Base-by-base conservation (phyloP, 2,888 invertebrate genomes). In the Timandra comae region DNA sequence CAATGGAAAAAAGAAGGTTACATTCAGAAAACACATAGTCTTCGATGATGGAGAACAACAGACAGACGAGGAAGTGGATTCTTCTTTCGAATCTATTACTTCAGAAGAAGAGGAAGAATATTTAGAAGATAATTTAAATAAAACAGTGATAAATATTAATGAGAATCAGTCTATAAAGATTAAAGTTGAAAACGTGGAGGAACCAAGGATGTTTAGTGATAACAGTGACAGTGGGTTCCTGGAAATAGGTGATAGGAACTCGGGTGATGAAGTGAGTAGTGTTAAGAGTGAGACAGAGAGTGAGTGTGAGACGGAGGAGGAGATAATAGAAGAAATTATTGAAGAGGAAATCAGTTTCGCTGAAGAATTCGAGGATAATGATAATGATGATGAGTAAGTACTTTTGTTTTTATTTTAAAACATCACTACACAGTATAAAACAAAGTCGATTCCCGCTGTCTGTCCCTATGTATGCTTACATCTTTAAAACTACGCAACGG, bases 31-130 rank as follows among this genome's bases (percentile, higher is more conserved):
- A 37, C 82, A 82, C 30, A 82, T 86, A n/a, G 55, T 85, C 30
- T 86, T 86, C 46, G 86, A 86, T 39, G 86, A 86, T 46, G 86
- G 86, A 3, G 86, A 86, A 26, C 73, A 77, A 36, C 85, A 84
- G 47, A 85, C 85, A 7, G 85, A 85, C 21, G 79, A 84, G 28
- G 81, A 77, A 46, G 59, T 63, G 2, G 67, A 73, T 40, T 80
- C 81, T 0, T 74, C 81, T 0, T 85, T 84, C 51, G 84, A 84
- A 61, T 80, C 84, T 4, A 56, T 85, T 19, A 65, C 76, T 30
- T 78, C 80, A 2, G 76, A 72, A 44, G 74, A 76, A 35, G 71
- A 59, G 33, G 62, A 66, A 16, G 73, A 84, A 39, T 80, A 72
- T 39, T 49, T 78, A 36, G 82, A 81, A 50, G 77, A 79, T 35